Conservation (phyloP, 1,140 invertebrate species). For the Drosophila nigrodunni region DNA sequence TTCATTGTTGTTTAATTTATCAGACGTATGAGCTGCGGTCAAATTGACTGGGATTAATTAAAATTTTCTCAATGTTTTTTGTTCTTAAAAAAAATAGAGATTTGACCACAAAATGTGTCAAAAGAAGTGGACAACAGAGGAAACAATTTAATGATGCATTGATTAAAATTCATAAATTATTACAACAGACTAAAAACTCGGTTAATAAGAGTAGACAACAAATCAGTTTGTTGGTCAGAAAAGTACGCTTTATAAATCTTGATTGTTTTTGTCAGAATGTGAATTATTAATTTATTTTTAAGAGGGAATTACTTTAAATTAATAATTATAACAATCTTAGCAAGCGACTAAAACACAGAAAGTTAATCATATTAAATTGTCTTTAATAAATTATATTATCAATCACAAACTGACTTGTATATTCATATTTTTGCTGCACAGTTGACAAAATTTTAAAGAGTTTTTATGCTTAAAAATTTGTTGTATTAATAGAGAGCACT, state of each 20-base stretch:
- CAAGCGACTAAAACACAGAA: neutral
- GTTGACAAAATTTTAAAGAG: too few species aligned
- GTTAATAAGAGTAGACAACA: neutral
- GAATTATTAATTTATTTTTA: neutral
- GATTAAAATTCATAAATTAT: slow-evolving; percentile 12
- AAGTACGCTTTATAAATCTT: neutral
- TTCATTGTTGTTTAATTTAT: slow-evolving; percentile 74
- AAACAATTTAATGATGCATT: slow-evolving; percentile 9
- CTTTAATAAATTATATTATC: neutral
- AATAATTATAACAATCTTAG: slow-evolving; percentile 1
- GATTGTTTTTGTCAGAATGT: neutral
- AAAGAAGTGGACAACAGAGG: neutral
- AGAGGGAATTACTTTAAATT: neutral
- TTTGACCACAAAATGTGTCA: slow-evolving; percentile 13
- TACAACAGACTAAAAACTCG: slow-evolving; percentile 1
- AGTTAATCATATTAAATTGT: neutral
- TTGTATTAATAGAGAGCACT: neutral
- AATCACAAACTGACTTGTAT: too few species aligned
- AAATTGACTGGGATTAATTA: slow-evolving; percentile 71
- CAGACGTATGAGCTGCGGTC: slow-evolving; percentile 50
- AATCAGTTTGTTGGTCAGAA: neutral
- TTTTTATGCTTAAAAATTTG: neutral
- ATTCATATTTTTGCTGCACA: too few species aligned
- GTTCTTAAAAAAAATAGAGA: neutral
- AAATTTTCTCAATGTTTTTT: slow-evolving; percentile 43